Evolutionary conservation across 2,797 vertebrate species (phyloP).

Genomic region (Danio choprae): DNA sequence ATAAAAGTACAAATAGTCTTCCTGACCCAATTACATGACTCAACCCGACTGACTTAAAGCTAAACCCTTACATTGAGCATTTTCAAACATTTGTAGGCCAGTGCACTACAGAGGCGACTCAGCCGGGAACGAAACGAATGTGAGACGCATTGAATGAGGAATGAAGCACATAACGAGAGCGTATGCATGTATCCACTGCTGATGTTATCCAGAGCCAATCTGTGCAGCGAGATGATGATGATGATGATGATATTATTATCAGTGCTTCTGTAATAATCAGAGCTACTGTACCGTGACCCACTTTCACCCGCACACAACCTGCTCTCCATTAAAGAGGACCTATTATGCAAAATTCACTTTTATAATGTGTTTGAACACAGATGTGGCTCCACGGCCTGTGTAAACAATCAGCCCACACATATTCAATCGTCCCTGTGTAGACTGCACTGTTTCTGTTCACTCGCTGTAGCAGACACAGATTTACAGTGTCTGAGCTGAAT

Average conservation of each 20-base stretch:
- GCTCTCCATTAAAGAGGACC: background rate
- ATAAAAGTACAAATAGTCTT: too few relatives aligned
- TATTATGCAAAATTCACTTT: too few relatives aligned
- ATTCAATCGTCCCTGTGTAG: too few relatives aligned
- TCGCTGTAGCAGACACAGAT: too few relatives aligned
- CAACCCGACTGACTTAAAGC: background rate
- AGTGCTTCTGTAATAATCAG: constrained; percentile 63
- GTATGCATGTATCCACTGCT: background rate
- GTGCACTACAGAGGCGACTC: background rate
- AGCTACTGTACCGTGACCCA: constrained; percentile 53
- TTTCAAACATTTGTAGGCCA: background rate
- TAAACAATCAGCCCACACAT: too few relatives aligned
- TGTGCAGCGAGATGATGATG: constrained; percentile 36
- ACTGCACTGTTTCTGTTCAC: too few relatives aligned
- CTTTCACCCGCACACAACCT: constrained; percentile 37
- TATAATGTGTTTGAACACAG: too few relatives aligned
- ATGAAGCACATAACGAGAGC: constrained; percentile 43
- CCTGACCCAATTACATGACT: background rate
- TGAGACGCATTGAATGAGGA: background rate
- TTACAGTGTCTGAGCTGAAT: too few relatives aligned
- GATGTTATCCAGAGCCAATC: constrained; percentile 61
- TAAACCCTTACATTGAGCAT: background rate
- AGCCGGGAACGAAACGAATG: constrained; percentile 11
- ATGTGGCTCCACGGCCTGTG: too few relatives aligned
- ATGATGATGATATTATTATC: constrained; percentile 66